Percentiles rank a stretch among this genome's conserved stretches.
Conservation (phyloP, 1,140 invertebrate species). For the Dendrolimus punctatus region DNA sequence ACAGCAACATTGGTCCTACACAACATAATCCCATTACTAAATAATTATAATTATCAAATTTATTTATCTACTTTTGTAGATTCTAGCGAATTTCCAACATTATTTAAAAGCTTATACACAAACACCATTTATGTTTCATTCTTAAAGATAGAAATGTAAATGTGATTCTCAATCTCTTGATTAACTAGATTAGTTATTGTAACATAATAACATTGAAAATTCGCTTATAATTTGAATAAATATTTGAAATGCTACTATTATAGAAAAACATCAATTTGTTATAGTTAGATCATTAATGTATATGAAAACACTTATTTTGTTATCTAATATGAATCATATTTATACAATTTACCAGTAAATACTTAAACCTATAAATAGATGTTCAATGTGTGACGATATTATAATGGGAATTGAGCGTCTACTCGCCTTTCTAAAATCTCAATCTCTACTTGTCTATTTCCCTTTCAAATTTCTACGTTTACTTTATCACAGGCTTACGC, state of each 20-base stretch:
- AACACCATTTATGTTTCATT: no score
- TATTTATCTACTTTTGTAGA: no score
- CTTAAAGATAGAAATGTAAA: no score
- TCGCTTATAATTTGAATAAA: slow-evolving; percentile 23
- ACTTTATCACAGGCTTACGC: slow-evolving; percentile 66
- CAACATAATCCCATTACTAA: slow-evolving; percentile 20
- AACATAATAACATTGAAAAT: slow-evolving; percentile 7
- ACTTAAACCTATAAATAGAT: slow-evolving; percentile 3
- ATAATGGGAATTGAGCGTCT: slow-evolving; percentile 38
- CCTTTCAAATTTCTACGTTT: slow-evolving; percentile 39
- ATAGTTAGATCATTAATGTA: slow-evolving; percentile 42
- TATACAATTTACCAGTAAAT: slow-evolving; percentile 14
- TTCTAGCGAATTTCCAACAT: no score
- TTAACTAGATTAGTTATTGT: no score
- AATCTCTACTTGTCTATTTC: slow-evolving; percentile 27
- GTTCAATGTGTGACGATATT: slow-evolving; percentile 22
- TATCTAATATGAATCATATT: slow-evolving; percentile 39
- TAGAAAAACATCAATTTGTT: slow-evolving; percentile 52
- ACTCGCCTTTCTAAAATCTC: slow-evolving; percentile 28
- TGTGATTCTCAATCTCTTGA: no score
- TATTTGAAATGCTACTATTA: slow-evolving; percentile 37
- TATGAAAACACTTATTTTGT: slow-evolving; percentile 61
- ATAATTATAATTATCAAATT: neutral
- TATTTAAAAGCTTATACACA: no score
- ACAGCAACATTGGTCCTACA: slow-evolving; percentile 43